Percentiles rank a stretch among this genome's conserved stretches.
These are phyloP conservation scores for Lutjanus erythropterus DNA, from an alignment of 2,113 vertebrate species.

Conservation along the genomic window DNA sequence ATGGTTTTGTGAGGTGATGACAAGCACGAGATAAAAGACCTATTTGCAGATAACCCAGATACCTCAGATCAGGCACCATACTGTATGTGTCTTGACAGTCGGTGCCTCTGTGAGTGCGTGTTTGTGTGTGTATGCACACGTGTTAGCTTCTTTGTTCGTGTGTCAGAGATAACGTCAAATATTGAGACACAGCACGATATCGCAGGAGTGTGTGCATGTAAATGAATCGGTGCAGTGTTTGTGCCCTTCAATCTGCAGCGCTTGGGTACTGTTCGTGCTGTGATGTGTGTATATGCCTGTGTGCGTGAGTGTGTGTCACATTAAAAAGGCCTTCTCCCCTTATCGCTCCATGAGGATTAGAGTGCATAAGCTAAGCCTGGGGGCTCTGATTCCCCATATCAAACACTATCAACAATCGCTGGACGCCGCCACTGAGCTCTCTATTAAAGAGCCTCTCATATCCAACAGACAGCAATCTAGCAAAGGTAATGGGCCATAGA, in stretches of 20 bases:
- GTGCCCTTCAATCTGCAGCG: not conserved
- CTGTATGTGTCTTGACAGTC: slow-evolving; percentile 39
- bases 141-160: slow-evolving; percentile 25
- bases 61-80: slow-evolving; percentile 45
- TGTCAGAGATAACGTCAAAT: slow-evolving; percentile 64
- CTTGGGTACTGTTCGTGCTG: slow-evolving; percentile 8
- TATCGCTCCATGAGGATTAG: slow-evolving; percentile 74
- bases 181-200: slow-evolving; percentile 7
- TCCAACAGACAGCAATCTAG: slow-evolving; percentile 61
- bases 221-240: slow-evolving; percentile 10
- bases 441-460: slow-evolving; percentile 63
- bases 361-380: slow-evolving; percentile 68
- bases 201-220: slow-evolving; percentile 26
- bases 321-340: slow-evolving; percentile 50
- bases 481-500: slow-evolving; percentile 62
- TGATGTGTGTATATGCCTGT: slow-evolving; percentile 8
- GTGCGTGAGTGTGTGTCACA: slow-evolving; percentile 39
- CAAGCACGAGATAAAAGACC: slow-evolving; percentile 44
- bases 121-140: not conserved
- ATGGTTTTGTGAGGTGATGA: slow-evolving; percentile 40
- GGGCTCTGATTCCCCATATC: slow-evolving; percentile 57
- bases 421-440: slow-evolving; percentile 59
- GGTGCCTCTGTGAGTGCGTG: slow-evolving; percentile 3
- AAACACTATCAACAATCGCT: slow-evolving; percentile 65
- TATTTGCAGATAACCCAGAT: slow-evolving; percentile 60